Evolutionary conservation across 2,888 invertebrate species (phyloP), one percentile per base, ranked within the genome.

Genomic region (Spatulosminthurus flaviceps): DNA sequence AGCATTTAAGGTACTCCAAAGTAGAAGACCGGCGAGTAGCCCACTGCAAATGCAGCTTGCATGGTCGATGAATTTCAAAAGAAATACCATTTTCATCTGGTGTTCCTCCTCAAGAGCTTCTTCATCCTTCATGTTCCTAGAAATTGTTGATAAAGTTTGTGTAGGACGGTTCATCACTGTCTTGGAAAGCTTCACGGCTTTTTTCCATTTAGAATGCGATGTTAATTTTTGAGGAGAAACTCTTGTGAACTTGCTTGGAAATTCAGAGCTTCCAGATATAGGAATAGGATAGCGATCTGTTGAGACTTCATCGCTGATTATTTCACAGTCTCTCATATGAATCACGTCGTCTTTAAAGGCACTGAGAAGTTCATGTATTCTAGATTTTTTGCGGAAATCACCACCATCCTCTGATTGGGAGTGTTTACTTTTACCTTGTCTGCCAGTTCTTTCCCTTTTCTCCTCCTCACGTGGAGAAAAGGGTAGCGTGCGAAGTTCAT

Each of bases 301-400:
- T 1, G 29, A 64, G 4, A 67, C 43, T 24, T 79, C 66, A 43
- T 78, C 71, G n/a, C 26, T 71, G n/a, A 34, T 7, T n/a, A n/a
- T 43, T 1, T 72, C 72, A n/a, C 13, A 29, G 16, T 79, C 79
- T 51, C 29, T 73, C 29, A 74, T 24, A 34, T 73, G 64, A 34
- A 79, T 42, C 22, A 79, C 79, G 29, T 79, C 79, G 0, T 79
- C 79, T 43, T 79, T 79, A 16, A 79, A 73, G 64, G 66, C 61
- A 28, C 41, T 73, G 1, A 79, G 22, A 11, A 79, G 69, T 9
- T 79, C 79, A 21, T 67, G 66, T n/a, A 79, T 66, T 42, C 51
- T 73, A 5, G 77, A 41, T 21, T 72, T 34, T 26, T 69, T 74
- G 26, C 69, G 24, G 26, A 61, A 64, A 19, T 61, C 29, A 22